Percentiles rank a stretch among this genome's conserved stretches.
These are phyloP conservation scores for Dendrocopos noguchii DNA, from an alignment of 2,113 vertebrate species.

Conservation along the genomic window DNA sequence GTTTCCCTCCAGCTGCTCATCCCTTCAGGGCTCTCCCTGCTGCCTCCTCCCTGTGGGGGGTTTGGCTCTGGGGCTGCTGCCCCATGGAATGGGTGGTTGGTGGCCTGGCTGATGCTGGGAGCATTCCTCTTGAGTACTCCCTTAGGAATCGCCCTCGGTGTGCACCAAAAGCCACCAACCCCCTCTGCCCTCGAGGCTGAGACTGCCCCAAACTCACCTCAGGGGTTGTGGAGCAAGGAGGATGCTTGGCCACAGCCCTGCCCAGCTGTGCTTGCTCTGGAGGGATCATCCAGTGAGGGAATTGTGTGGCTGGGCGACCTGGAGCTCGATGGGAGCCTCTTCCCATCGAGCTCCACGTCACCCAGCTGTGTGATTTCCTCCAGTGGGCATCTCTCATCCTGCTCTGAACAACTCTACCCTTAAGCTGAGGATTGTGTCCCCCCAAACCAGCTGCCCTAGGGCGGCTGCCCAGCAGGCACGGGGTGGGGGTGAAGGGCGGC, in stretches of 20 bases:
- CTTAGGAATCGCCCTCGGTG: fast-evolving
- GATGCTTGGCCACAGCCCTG: background rate
- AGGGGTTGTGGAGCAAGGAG: fast-evolving
- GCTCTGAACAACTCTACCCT: background rate
- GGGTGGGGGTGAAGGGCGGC: background rate
- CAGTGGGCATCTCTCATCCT: background rate
- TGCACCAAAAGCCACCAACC: background rate
- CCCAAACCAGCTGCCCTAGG: background rate
- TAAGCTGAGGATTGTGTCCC: background rate
- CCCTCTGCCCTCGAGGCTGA: background rate
- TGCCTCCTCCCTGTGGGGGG: fast-evolving
- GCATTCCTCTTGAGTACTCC: background rate
- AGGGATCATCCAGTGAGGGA: background rate
- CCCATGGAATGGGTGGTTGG: background rate
- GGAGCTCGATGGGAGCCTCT: conserved; percentile 31
- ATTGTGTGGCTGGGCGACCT: background rate
- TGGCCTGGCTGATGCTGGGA: background rate
- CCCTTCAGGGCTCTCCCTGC: background rate
- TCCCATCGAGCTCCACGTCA: too few species aligned
- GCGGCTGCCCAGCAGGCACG: background rate
- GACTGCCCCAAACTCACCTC: background rate
- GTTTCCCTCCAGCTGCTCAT: background rate
- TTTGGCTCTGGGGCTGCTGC: fast-evolving
- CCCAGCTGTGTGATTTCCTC: background rate
- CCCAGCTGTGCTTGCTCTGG: background rate